Evolutionary conservation across 2,888 invertebrate species (phyloP), one percentile per base, ranked within the genome.

Genomic region (Epistrophe eligans): DNA sequence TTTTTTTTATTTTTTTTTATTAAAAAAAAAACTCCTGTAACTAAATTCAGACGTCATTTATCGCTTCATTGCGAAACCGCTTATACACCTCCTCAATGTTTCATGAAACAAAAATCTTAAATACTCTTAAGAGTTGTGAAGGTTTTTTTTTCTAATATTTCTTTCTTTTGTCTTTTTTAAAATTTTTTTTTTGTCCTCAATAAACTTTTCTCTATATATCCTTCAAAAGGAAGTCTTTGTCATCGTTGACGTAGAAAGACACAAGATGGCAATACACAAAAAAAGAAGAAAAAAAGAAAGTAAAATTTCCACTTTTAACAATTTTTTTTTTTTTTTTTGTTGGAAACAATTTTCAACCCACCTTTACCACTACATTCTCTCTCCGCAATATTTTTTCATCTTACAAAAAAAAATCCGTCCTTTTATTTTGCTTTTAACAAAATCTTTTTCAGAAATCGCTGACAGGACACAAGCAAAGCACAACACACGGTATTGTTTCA

Each of bases 381-480:
- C 24, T 19, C 9, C 2, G 6, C 4, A 35, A 35, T 35, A 10
- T 15, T 62, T 50, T 50, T 17, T 50, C 35, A 2, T 11, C 52
- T 24, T 55, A 55, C 24, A 55, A 52, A 24, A 24, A 24, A 24
- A 24, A 24, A 40, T 40, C 9, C 38, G 40, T 70, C 48, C 19
- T 48, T 60, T 24, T 55, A 58, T 74, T 57, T 48, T 57, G 48
- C 52, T 73, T 35, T 80, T 79, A 58, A 43, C 19, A 57, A 52
- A 55, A 55, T 60, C 43, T 11, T 52, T 40, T 52, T 66, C 13
- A 15, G 24, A 77, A 82, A 82, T 48, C 45, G 87, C 83, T 83
- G 83, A 77, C 87, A 72, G 66, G 79, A 67, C 83, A 24, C 24
- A 24, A 24, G 73, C 87, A 72, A 62, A 76, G 62, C 83, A 24